These are phyloP conservation scores for Sebastes hubbsi DNA, from an alignment of 2,797 vertebrate species.

Conservation along the genomic window DNA sequence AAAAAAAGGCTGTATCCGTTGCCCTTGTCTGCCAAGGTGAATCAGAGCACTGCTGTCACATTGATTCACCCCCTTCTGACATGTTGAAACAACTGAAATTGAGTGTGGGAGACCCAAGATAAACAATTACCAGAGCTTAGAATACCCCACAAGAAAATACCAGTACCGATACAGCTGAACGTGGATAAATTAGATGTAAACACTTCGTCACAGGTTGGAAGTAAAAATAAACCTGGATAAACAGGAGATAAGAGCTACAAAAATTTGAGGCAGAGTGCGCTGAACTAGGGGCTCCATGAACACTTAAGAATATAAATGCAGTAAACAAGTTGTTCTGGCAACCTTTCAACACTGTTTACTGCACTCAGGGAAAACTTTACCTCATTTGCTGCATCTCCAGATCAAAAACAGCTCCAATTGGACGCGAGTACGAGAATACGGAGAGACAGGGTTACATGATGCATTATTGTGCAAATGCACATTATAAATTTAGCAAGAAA, in stretches of 20 bases:
- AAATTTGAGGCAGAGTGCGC: background rate
- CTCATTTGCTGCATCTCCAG: background rate
- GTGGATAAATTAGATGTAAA: background rate
- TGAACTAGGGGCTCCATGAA: background rate
- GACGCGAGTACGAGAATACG: background rate
- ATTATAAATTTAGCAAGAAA: background rate
- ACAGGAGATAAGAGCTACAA: background rate
- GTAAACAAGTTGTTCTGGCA: background rate
- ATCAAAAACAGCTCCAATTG: background rate
- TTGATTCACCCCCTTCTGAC: conserved; percentile 23
- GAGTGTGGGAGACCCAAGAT: conserved; percentile 7
- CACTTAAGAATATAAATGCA: conserved; percentile 4
- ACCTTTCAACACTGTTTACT: background rate
- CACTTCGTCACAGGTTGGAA: background rate
- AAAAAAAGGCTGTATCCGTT: conserved; percentile 6
- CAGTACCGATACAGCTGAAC: background rate
- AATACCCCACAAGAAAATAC: background rate
- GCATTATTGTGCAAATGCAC: background rate
- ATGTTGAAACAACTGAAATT: conserved; percentile 14
- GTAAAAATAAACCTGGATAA: conserved; percentile 17
- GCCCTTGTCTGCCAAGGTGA: conserved; percentile 31
- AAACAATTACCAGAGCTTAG: conserved; percentile 25
- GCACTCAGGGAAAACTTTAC: background rate
- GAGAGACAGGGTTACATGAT: background rate
- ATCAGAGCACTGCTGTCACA: conserved; percentile 14